A percentile compares a stretch with the other conserved stretches of the same genome.
phyloP scores from a whole-genome alignment of 2,888 invertebrate species.

The Aspidiotus rigidus region DNA sequence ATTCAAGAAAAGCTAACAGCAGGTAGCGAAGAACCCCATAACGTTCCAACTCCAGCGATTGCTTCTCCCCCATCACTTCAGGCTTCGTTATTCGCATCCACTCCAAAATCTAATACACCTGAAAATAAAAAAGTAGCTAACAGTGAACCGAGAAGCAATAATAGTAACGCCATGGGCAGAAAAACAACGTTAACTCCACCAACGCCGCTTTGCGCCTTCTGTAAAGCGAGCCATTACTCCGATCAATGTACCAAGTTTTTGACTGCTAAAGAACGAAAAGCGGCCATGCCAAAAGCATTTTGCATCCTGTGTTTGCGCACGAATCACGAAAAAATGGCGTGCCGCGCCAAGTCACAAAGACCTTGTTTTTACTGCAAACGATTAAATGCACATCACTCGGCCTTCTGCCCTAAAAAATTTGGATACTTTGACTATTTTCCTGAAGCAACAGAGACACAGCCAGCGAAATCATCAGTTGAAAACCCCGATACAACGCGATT shows the following conservation, averaged over 20 bases:
- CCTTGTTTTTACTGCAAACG: not conserved
- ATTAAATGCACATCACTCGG: not conserved
- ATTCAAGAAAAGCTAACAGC: not conserved
- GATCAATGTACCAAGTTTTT: conserved; percentile 1
- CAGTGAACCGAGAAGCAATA: not conserved
- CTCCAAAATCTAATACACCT: not conserved
- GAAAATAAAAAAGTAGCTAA: not conserved
- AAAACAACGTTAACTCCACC: not conserved
- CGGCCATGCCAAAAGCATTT: not conserved
- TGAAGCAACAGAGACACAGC: not conserved
- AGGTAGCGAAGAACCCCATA: not conserved
- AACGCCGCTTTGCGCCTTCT: conserved; percentile 5
- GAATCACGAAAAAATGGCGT: not conserved
- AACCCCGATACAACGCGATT: not conserved
- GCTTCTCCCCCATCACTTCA: not conserved
- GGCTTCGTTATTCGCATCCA: not conserved
- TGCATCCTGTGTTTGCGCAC: not conserved
- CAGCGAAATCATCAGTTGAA: not conserved
- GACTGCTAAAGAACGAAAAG: not conserved
- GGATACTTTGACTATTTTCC: not conserved
- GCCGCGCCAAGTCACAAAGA: not conserved
- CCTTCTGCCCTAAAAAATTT: not conserved
- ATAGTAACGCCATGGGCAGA: not conserved
- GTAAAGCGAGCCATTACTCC: conserved; percentile 1
- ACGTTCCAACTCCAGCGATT: not conserved